Evolutionary conservation across 53 echinoderm and acorn worm species (phyloP), one percentile per base, ranked within the genome.

Genomic region (Paelopatides confundens): DNA sequence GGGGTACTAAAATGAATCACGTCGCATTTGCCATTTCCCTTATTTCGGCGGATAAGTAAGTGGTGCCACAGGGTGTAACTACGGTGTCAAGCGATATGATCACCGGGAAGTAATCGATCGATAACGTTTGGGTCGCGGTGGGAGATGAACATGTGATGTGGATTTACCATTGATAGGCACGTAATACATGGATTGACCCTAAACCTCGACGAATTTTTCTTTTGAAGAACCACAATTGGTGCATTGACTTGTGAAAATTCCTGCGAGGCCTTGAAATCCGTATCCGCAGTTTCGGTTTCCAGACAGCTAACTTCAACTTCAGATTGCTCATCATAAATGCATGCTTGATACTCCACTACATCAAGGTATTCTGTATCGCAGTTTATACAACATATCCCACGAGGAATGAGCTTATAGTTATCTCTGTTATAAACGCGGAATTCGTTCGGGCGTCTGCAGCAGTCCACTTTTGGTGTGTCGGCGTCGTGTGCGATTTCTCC

Each of bases 1-100:
- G n/a, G n/a, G n/a, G n/a, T n/a, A n/a, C n/a, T n/a, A 27, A 79
- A 79, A 31, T 79, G 79, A 17, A 79, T 79, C 12, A 79, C 79
- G 34, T 79, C 79, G 31, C 79, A 79, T 48, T 53, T 79, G 1
- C 79, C 79, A 33, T 54, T 34, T 11, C 79, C 58, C 18, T 79
- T 79, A 28, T 79, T 79, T 7, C 52, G 5, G 18, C 48, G 28
- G 34, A 79, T 34, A 10, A 51, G 31, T 32, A 31, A 53, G 29
- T 79, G 79, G 26, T 79, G 79, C 79, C 79, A 79, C 21, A 79
- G 3, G 4, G 79, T 51, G 48, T 79, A 79, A 2, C 29, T 46
- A 1, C 79, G 49, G 17, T 52, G 53, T 53, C 79, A 79, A 28
- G 51, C 47, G 9, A 78, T 53, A 31, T 79, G 79, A 21, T 50